Percentiles rank a stretch among this genome's conserved stretches.
Conservation (phyloP, 1,140 invertebrate genomes). For the Cepaea nemoralis region DNA sequence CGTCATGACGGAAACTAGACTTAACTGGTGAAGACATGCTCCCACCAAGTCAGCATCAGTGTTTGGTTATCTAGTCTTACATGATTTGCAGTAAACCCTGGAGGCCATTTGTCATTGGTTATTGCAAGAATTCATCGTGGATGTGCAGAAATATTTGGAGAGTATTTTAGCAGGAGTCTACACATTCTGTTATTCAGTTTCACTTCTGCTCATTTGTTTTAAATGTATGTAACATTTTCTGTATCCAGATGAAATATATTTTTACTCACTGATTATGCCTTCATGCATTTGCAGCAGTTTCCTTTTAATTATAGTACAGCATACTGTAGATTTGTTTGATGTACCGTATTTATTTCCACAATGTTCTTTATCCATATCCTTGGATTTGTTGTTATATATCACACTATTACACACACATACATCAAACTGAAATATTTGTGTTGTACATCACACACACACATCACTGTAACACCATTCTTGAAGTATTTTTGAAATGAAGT, state of each 20-base stretch:
- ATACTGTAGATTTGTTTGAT: no score
- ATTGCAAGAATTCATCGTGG: neutral
- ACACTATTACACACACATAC: no score
- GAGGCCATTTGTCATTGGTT: slow-evolving; percentile 40
- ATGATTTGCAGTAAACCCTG: slow-evolving; percentile 26
- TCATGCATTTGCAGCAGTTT: neutral
- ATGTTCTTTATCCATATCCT: no score
- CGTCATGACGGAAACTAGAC: slow-evolving; percentile 64
- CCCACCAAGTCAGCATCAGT: neutral
- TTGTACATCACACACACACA: no score
- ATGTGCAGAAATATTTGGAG: neutral
- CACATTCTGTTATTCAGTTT: neutral
- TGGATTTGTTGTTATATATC: no score
- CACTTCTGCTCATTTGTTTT: neutral
- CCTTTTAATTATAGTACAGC: neutral
- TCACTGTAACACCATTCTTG: no score
- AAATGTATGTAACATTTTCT: neutral
- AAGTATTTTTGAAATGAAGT: no score
- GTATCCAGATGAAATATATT: neutral
- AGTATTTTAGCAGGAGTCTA: neutral
- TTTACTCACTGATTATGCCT: neutral
- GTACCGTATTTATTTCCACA: no score
- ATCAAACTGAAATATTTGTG: no score
- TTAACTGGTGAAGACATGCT: slow-evolving; percentile 30
- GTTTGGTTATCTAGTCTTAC: slow-evolving; percentile 24